Percentiles rank a stretch among this genome's conserved stretches.
phyloP scores from a whole-genome alignment of 53 echinoderm and acorn worm species.

The Hippasteria phrygiana region DNA sequence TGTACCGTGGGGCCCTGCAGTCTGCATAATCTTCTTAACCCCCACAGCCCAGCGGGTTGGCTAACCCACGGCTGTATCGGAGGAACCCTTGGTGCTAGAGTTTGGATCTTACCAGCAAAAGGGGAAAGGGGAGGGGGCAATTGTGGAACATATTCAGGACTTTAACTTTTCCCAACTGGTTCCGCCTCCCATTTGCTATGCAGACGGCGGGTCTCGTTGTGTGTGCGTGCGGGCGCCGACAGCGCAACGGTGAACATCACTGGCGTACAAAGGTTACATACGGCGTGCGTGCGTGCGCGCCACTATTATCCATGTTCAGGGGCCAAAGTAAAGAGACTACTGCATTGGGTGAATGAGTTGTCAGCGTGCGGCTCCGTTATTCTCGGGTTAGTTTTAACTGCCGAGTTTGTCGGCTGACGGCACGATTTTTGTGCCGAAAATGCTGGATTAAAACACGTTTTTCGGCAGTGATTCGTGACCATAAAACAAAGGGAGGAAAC shows the following conservation, averaged over 20 bases:
- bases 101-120: too few relatives aligned
- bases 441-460: neutral
- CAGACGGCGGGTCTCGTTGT: neutral
- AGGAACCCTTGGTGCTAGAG: too few relatives aligned
- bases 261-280: conserved; percentile 24
- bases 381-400: too few relatives aligned
- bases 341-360: conserved; percentile 35
- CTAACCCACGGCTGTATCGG: conserved; percentile 24
- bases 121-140: neutral
- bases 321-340: conserved; percentile 71
- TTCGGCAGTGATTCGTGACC: neutral
- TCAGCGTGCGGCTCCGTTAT: conserved; percentile 45
- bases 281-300: conserved; percentile 1
- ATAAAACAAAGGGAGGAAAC: conserved; percentile 13
- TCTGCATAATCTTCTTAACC: conserved; percentile 25
- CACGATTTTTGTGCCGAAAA: conserved; percentile 12
- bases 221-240: conserved; percentile 6
- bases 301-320: conserved; percentile 66
- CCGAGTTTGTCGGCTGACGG: conserved; percentile 20
- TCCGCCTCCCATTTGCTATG: conserved; percentile 9
- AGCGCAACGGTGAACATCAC: neutral
- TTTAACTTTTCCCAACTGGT: conserved; percentile 1
- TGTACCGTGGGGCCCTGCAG: conserved; percentile 55
- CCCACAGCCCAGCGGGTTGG: conserved; percentile 2
- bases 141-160: neutral